phyloP scores from a whole-genome alignment of 2,888 invertebrate genomes.

The Thereva unica region DNA sequence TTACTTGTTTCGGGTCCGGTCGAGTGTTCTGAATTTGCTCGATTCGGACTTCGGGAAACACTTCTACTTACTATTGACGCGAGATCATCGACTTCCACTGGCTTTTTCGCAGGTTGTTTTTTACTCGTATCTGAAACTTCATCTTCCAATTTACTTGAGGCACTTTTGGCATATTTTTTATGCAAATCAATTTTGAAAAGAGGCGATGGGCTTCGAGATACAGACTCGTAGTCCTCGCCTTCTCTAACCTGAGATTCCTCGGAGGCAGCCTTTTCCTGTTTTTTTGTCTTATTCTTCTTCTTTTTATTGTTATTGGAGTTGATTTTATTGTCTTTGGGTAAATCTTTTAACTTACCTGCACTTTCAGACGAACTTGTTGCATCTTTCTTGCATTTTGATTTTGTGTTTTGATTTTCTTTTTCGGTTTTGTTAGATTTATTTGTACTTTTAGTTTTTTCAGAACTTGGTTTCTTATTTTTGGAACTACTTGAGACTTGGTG shows the following conservation, averaged over 20 bases:
- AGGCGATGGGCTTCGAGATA: slow-evolving; percentile 55
- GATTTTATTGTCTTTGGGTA: slow-evolving; percentile 23
- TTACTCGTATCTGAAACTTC: slow-evolving; percentile 45
- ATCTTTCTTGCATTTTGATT: slow-evolving; percentile 28
- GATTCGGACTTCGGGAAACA: slow-evolving; percentile 41
- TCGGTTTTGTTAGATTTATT: slow-evolving; percentile 59
- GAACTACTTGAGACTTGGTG: slow-evolving; percentile 14
- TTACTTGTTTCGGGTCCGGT: not conserved
- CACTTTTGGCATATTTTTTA: slow-evolving; percentile 59
- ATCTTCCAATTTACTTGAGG: slow-evolving; percentile 50
- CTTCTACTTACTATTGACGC: slow-evolving; percentile 52
- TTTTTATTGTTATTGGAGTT: slow-evolving; percentile 48
- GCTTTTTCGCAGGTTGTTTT: slow-evolving; percentile 11
- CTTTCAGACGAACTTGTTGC: slow-evolving; percentile 2
- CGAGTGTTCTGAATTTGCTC: not conserved
- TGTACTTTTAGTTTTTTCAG: slow-evolving; percentile 45
- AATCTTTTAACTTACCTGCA: slow-evolving; percentile 10
- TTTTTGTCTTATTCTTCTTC: slow-evolving; percentile 56
- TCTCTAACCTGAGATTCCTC: slow-evolving; percentile 9
- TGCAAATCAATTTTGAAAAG: slow-evolving; percentile 56
- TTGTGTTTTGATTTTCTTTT: slow-evolving; percentile 61
- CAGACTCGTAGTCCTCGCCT: not conserved
- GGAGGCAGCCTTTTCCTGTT: slow-evolving; percentile 46
- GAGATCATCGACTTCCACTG: slow-evolving; percentile 49
- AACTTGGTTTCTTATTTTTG: slow-evolving; percentile 24